Evolutionary conservation across 2,888 invertebrate species (phyloP), one percentile per base, ranked within the genome.

Genomic region (Drosophila gaucha): DNA sequence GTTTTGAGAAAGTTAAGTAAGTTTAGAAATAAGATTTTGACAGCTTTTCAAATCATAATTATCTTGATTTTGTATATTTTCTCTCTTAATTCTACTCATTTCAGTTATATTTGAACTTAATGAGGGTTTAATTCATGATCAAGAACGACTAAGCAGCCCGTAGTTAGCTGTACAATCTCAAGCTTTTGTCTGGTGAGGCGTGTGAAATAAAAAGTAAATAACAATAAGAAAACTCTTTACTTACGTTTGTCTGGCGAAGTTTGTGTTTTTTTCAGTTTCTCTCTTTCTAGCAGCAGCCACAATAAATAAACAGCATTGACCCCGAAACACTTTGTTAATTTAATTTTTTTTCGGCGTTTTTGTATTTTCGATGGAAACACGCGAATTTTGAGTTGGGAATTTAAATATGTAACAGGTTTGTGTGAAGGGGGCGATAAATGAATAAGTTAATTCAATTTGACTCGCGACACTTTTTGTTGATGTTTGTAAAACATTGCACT

Each of bases 301-400:
- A 44, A 20, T 44, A 50, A 59, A 59, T 44, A 56, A 62, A 59
- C 46, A 65, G 35, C 70, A 59, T 74, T 79, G 79, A 66, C 79
- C 79, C 77, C 79, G 77, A 64, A 68, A 74, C 74, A 77, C 65
- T 73, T 60, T 50, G 33, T 56, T 44, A 46, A 44, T 56, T 44
- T 30, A 38, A n/a, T 18, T 36, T 46, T 43, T 78, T 31, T 28
- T 14, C 10, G 5, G 14, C 10, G 18, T 3, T 35, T 35, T 35
- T 16, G 8, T 26, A 33, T 64, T 43, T 38, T 41, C n/a, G 18
- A 55, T 66, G 31, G 55, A 52, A 58, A 58, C 50, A 62, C 56
- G 46, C 49, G 55, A 49, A 50, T 55, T 55, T 18, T 68, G 30
- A 35, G 57, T 57, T 71, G 26, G 1, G 36, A 65, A 41, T 67